phyloP scores from a whole-genome alignment of 2,797 vertebrate species.

The Molossus alvarezi region DNA sequence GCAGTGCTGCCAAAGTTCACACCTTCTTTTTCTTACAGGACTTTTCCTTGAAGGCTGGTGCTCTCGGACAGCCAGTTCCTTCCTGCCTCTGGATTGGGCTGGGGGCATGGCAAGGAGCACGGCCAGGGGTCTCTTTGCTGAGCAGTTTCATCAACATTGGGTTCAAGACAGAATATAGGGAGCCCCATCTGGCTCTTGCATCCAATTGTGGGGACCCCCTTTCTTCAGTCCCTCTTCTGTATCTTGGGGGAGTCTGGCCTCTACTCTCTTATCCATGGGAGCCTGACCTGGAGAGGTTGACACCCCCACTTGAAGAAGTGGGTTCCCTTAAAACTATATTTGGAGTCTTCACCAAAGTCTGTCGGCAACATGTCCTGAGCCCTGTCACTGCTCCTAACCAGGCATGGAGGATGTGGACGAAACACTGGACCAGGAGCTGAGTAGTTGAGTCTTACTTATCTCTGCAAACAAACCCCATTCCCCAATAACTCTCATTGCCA shows the following conservation, averaged over 20 bases:
- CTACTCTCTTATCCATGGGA: neutral
- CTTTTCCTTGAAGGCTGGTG: constrained; percentile 46
- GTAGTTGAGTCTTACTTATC: neutral
- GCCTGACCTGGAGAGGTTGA: neutral
- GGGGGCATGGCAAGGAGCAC: neutral
- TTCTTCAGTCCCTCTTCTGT: neutral
- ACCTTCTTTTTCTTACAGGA: neutral
- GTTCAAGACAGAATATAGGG: neutral
- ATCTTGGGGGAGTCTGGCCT: neutral
- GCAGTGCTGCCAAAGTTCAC: neutral
- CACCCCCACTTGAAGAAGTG: neutral
- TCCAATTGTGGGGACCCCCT: neutral
- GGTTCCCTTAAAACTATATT: neutral
- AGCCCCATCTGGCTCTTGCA: neutral
- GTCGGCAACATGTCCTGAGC: neutral
- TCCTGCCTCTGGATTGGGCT: neutral
- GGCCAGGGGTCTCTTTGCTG: neutral
- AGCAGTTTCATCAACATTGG: neutral
- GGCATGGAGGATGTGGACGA: neutral
- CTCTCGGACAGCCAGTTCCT: neutral
- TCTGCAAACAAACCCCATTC: neutral
- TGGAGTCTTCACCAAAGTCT: neutral
- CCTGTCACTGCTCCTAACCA: neutral
- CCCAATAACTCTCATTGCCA: neutral
- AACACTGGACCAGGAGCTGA: neutral